Base-by-base conservation (phyloP, 2,888 invertebrate species). In the Teleiodes luculella region DNA sequence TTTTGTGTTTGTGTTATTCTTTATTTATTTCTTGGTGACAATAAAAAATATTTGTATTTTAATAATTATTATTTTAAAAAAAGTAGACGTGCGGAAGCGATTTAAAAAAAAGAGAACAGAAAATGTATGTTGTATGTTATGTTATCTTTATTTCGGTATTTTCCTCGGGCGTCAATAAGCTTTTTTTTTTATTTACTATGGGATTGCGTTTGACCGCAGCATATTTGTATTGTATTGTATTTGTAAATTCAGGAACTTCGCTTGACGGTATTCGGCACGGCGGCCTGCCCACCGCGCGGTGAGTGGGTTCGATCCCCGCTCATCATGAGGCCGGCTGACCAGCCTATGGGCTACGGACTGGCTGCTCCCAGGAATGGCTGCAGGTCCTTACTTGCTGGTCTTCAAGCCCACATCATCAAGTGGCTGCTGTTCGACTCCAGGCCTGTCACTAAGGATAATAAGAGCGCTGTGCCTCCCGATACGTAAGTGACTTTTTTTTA, bases 271-370 rank as follows among this genome's bases (percentile, higher is more conserved):
- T 94, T 94, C 67, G 94, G 93, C 1, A 92, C 92, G 0, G 90
- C 93, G 0, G 91, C 92, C 0, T 92, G 93, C 55, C 93, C 94
- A 1, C 92, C 94, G n/a, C 87, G 93, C 13, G 92, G 92, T 0
- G 94, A 94, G 76, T 94, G 94, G 94, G 83, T 93, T 16, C 87
- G 94, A 46, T 94, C 94, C 0, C 91, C 94, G 0, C 83, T 95
- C n/a, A 78, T 90, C 14, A 91, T 94, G 77, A 89, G 93, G 35
- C 86, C 92, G 0, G 85, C 92, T 0, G 90, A 91, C 41, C 91
- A 91, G 57, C 83, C 85, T 1, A 72, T 92, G n/a, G 89, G 91
- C 0, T 94, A 93, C 65, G 94, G 94, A 0, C 76, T 95, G 13
- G 89, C 91, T 18, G 92, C 93, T 3, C 92, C 94, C 0, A 86